These are phyloP conservation scores for Aegithalos caudatus DNA, from an alignment of 2,113 vertebrate species.

Conservation along the genomic window DNA sequence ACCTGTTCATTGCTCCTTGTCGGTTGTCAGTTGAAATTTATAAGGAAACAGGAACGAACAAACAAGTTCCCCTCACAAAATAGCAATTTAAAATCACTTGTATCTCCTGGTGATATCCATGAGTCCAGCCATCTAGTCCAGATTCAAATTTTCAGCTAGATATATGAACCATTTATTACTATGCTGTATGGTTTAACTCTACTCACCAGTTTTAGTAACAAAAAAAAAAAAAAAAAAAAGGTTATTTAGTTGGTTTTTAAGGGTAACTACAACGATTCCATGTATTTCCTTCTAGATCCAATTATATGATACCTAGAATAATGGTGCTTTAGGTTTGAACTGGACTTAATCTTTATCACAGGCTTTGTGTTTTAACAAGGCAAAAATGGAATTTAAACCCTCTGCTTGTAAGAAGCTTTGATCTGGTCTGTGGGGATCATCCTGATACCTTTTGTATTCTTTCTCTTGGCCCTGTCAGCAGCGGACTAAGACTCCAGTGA, in stretches of 20 bases:
- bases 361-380: neutral
- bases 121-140: neutral
- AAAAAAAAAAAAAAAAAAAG: neutral
- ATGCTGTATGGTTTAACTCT: neutral
- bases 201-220: neutral
- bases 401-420: neutral
- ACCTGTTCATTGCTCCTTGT: neutral
- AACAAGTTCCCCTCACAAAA: neutral
- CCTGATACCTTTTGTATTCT: neutral
- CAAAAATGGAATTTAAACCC: neutral
- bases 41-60: neutral
- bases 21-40: neutral
- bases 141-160: neutral
- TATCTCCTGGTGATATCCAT: neutral
- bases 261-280: neutral
- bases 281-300: neutral
- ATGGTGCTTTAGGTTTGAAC: neutral
- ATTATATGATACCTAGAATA: neutral
- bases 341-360: neutral
- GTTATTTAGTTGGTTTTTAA: neutral
- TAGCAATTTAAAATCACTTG: neutral
- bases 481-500: neutral
- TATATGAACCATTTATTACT: neutral
- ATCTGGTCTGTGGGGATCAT: neutral
- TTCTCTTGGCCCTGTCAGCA: neutral